A percentile compares a stretch with the other conserved stretches of the same genome.
These are phyloP conservation scores for Epinotia nisella DNA, from an alignment of 2,888 invertebrate species.

Conservation along the genomic window DNA sequence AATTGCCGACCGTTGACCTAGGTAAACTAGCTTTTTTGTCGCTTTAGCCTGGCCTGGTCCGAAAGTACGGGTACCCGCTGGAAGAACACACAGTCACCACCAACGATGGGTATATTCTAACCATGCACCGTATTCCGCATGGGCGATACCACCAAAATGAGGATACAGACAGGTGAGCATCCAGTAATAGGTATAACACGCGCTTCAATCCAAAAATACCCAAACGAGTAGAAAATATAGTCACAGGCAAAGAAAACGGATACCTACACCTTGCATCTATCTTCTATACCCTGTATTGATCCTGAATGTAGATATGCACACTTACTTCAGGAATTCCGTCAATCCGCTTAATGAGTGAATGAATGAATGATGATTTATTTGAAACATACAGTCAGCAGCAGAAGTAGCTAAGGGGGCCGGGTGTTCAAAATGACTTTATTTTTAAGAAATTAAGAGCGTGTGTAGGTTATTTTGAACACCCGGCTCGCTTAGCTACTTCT, in stretches of 20 bases:
- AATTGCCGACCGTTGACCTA: background rate
- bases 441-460: too few relatives aligned
- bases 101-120: constrained; percentile 22
- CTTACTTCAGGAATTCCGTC: too few relatives aligned
- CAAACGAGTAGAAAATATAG: background rate
- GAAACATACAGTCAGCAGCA: too few relatives aligned
- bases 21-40: background rate
- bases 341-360: too few relatives aligned
- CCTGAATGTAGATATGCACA: too few relatives aligned
- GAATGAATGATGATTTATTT: too few relatives aligned
- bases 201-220: background rate
- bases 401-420: too few relatives aligned
- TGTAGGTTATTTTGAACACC: too few relatives aligned
- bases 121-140: constrained; percentile 32
- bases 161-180: constrained; percentile 4
- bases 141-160: background rate
- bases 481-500: too few relatives aligned
- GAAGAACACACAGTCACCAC: constrained; percentile 58
- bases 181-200: background rate
- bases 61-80: constrained; percentile 56
- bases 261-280: too few relatives aligned
- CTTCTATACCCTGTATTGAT: too few relatives aligned
- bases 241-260: background rate
- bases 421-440: too few relatives aligned
- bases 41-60: constrained; percentile 28